Base-by-base conservation (phyloP, 2,797 vertebrate species). In the Lycodopsis pacificus region DNA sequence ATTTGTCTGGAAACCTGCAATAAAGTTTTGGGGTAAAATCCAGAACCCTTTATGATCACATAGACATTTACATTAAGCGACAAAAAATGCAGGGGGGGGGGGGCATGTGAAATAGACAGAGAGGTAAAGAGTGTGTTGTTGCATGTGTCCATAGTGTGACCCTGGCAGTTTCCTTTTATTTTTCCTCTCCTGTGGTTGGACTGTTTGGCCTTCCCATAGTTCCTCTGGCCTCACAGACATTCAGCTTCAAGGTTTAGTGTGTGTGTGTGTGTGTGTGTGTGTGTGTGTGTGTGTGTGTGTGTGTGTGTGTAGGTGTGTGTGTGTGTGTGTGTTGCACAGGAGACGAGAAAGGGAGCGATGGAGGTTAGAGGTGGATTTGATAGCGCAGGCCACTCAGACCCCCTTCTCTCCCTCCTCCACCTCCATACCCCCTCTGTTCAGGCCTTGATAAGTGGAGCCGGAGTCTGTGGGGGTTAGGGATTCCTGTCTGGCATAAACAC, bases 401-500 rank as follows among this genome's bases (percentile, higher is more conserved):
- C 79, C 44, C 61, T 70, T 72, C 56, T 72, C 56, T 76, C 58
- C 72, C 72, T 49, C 27, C 81, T 73, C 71, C 73, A 54, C 61
- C 79, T 79, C 49, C 76, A 76, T 75, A 84, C 78, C 79, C 77
- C 90, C 86, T 91, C 82, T 89, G 82, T 87, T 90, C 80, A 73
- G 84, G 69, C 80, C 84, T 91, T 94, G 94, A 95, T 96, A 95
- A 95, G 92, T 93, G 94, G 93, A 92, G 93, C 93, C 95, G 79
- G 80, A 89, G 82, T 92, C 86, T 90, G 94, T 92, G 93, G 95
- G 94, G 94, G 95, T 95, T 93, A 94, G 88, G 93, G 93, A 93
- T 95, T 95, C 86, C 92, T 94, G 92, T 95, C 95, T 94, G 94
- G 91, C 90, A 92, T 93, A 76, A 86, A 86, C 34, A 89, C 90